Evolutionary conservation across 1,140 invertebrate genomes (phyloP).

Genomic region (Caenorhabditis briggsae): DNA sequence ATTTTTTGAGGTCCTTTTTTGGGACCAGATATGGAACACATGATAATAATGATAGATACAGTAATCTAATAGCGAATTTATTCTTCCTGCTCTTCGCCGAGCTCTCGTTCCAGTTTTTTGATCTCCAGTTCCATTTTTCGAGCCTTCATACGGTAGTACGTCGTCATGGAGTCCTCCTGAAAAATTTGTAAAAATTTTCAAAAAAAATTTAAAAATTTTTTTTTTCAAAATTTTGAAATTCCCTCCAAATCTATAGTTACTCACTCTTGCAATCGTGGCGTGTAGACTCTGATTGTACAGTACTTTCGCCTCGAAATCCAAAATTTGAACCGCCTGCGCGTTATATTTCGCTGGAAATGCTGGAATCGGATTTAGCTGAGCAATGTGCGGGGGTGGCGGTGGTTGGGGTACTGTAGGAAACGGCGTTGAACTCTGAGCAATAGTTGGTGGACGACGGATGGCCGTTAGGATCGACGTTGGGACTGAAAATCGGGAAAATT

Average conservation of each 20-base stretch:
- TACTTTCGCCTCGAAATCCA: constrained; percentile 45
- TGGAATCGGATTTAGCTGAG: not conserved
- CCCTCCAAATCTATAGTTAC: no score
- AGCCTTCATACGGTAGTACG: constrained; percentile 16
- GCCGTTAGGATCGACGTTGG: not conserved
- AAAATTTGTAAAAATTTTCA: not conserved
- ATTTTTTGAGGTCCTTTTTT: no score
- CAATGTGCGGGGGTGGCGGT: not conserved
- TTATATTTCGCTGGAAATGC: not conserved
- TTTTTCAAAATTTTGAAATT: not conserved
- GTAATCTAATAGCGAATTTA: not conserved
- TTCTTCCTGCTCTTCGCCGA: constrained; percentile 23
- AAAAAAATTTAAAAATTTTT: not conserved
- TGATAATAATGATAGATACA: not conserved
- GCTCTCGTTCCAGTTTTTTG: constrained; percentile 26
- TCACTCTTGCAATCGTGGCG: not conserved
- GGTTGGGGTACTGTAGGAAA: not conserved
- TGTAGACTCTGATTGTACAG: constrained; percentile 11
- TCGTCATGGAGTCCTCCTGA: constrained; percentile 2
- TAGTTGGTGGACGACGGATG: not conserved
- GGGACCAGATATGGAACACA: no score
- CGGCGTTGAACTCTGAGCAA: not conserved
- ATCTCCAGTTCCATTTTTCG: constrained; percentile 31
- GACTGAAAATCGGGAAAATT: not conserved
- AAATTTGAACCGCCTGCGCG: constrained; percentile 1